These are phyloP conservation scores for Drosophila littoralis DNA, from an alignment of 1,140 invertebrate species.

Conservation along the genomic window DNA sequence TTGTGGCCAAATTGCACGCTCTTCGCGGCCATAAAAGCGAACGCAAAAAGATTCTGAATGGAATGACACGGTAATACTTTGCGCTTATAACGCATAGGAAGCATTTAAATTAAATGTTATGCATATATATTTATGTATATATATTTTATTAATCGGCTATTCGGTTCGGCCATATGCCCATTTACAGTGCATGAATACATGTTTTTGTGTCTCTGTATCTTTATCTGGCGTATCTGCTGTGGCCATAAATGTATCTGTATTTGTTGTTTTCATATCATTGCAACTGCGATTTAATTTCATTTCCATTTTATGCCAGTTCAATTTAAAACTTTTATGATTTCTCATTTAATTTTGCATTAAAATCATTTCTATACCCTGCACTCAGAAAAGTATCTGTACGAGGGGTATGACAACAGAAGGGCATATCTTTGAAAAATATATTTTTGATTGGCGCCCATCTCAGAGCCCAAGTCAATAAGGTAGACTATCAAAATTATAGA, in stretches of 20 bases:
- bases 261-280: constrained; percentile 11
- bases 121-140: constrained; percentile 44
- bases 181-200: constrained; percentile 13
- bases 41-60: constrained; percentile 21
- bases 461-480: too few species aligned
- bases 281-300: constrained; percentile 43
- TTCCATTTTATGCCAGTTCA: constrained; percentile 28
- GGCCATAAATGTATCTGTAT: constrained; percentile 27
- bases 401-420: background rate
- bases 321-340: constrained; percentile 33
- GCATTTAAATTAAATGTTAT: constrained; percentile 68
- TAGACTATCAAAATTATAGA: too few species aligned
- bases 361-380: constrained; percentile 4
- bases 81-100: constrained; percentile 12
- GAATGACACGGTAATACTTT: constrained; percentile 28
- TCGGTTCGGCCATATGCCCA: constrained; percentile 38
- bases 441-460: too few species aligned
- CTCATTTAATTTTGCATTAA: constrained; percentile 36
- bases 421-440: background rate
- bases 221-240: constrained; percentile 5
- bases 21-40: constrained; percentile 49
- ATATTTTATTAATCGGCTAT: constrained; percentile 66
- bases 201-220: constrained; percentile 22
- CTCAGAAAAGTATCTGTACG: background rate
- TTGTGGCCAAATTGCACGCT: constrained; percentile 62